Evolutionary conservation across 2,888 invertebrate species (phyloP).

Genomic region (Dichetophora obliterata): DNA sequence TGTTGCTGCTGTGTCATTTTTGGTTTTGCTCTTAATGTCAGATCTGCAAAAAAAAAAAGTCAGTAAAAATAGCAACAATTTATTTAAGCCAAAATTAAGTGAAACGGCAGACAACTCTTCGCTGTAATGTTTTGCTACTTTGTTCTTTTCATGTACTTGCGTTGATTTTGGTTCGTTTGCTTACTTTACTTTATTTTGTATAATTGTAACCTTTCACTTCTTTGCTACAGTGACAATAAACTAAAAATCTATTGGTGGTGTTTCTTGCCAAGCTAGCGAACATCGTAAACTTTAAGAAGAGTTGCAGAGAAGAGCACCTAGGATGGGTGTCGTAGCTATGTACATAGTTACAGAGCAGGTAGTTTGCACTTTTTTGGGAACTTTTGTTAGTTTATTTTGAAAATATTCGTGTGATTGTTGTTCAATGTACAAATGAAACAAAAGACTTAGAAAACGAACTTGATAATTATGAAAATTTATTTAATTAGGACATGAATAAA

Average conservation of each 20-base stretch:
- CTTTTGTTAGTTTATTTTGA: background rate
- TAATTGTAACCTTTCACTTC: slow-evolving; percentile 39
- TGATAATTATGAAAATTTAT: background rate
- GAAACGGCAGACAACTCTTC: background rate
- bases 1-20: background rate
- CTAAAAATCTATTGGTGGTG: background rate
- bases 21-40: slow-evolving; percentile 19
- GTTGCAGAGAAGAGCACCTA: background rate
- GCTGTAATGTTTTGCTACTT: background rate
- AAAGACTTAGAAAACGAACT: background rate
- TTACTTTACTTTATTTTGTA: slow-evolving; percentile 10
- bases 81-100: background rate
- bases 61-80: background rate
- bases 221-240: slow-evolving; percentile 29
- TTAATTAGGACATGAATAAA: no score
- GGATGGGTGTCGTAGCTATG: background rate
- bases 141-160: background rate
- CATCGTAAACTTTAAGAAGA: background rate
- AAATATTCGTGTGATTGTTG: background rate
- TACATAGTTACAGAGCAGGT: background rate
- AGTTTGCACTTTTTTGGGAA: background rate
- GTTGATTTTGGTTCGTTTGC: background rate
- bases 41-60: background rate
- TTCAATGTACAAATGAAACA: background rate
- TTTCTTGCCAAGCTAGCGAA: background rate